Base-by-base conservation (phyloP, 2,113 vertebrate species). In the Reinhardtius hippoglossoides region DNA sequence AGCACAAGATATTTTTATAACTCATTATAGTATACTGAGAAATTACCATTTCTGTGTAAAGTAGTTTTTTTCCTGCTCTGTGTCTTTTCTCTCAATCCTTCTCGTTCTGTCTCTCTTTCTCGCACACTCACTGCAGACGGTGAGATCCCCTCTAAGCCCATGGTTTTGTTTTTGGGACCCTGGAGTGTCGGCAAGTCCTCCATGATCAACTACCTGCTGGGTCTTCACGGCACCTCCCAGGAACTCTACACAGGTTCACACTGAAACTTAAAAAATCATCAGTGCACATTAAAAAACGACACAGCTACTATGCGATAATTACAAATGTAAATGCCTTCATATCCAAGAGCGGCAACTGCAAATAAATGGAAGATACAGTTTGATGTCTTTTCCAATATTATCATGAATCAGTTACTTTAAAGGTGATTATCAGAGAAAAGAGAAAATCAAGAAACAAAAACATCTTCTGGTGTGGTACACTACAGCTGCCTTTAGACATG, bases 131-230 rank as follows among this genome's bases (percentile, higher is more conserved):
- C 9, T 31, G 87, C 85, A 99, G 98, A 99, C 87, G 96, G 96
- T 77, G 98, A 99, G 88, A 96, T 99, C 82, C 97, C 96, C 52
- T 98, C 98, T 65, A 99, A 99, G 91, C 98, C 98, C 3, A 98
- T 99, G 97, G 96, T 98, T 87, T 88, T 99, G 74, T 99, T 99
- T 88, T 91, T 99, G 92, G 98, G 98, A 71, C 98, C 98, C 0
- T 99, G 98, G 98, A 99, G 97, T 0, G 97, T 99, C 2, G 98
- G 98, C 87, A 99, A 99, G 83, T 99, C 98, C 37, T 97, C 97
- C 80, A 99, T 99, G 98, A 96, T 99, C 91, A 99, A 99, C 94
- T 99, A 99, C 92, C 96, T 99, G 89, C 93, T 99, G 5, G 98
- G 97, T 31, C 91, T 99, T 81, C 96, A 96, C 0, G 88, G 96